Evolutionary conservation across 2,888 invertebrate species (phyloP).

Genomic region (Drosophila leonis): DNA sequence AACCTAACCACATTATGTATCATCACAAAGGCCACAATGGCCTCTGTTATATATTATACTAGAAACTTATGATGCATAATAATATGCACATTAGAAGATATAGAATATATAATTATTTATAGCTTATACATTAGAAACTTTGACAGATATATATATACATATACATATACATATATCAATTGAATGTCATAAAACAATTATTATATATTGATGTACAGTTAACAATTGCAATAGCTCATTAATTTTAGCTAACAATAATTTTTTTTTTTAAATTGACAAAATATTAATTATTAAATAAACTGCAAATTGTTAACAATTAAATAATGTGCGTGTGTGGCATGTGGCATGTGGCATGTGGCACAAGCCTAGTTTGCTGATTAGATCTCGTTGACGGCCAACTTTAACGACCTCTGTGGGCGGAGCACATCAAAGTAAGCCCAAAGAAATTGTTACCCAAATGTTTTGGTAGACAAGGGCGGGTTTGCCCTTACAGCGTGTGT

Average conservation of each 20-base stretch:
- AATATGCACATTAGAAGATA: not conserved
- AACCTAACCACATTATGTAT: not conserved
- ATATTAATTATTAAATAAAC: not conserved
- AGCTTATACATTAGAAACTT: not conserved
- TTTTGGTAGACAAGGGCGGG: constrained; percentile 86
- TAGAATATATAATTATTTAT: too few relatives aligned
- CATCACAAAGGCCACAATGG: not conserved
- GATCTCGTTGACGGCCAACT: constrained; percentile 8
- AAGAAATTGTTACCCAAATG: constrained; percentile 98
- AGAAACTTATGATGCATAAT: too few relatives aligned
- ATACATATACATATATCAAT: not conserved
- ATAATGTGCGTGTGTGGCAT: not conserved
- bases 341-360: not conserved
- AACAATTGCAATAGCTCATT: too few relatives aligned
- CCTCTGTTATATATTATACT: not conserved
- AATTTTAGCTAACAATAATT: not conserved
- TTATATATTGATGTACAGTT: too few relatives aligned
- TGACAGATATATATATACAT: not conserved
- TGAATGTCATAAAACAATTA: too few relatives aligned
- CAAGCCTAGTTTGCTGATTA: constrained; percentile 19
- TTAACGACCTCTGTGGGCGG: constrained; percentile 43
- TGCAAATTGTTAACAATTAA: not conserved
- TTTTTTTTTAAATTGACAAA: too few relatives aligned
- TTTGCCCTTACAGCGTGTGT: not conserved
- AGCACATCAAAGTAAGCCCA: constrained; percentile 87